Percentiles rank a stretch among this genome's conserved stretches.
phyloP scores from a whole-genome alignment of 2,888 invertebrate species.

The Dicranocentrus wangi region DNA sequence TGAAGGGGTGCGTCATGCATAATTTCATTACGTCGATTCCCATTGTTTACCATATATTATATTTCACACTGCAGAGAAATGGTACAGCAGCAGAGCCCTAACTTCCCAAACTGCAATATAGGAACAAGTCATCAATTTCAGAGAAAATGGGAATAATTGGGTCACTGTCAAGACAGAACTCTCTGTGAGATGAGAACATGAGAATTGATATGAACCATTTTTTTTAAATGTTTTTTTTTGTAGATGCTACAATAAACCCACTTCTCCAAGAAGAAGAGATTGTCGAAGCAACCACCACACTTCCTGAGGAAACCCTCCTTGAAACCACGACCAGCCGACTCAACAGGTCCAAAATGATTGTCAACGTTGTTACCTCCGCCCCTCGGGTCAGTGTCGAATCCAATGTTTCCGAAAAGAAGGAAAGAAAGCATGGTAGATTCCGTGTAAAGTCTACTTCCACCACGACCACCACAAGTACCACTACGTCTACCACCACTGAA shows the following conservation, averaged over 20 bases:
- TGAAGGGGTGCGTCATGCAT: conserved; percentile 15
- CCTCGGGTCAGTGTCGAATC: conserved; percentile 65
- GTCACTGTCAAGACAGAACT: neutral
- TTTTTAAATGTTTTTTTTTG: conserved; percentile 16
- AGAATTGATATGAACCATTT: too few species aligned
- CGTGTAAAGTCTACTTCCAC: conserved; percentile 25
- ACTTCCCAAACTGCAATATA: neutral
- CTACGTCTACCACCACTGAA: conserved; percentile 9
- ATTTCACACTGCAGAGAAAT: neutral
- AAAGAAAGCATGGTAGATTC: neutral
- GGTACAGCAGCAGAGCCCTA: too few species aligned
- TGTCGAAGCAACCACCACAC: conserved; percentile 64
- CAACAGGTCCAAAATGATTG: conserved; percentile 60
- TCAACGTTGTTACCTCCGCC: conserved; percentile 70
- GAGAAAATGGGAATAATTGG: neutral
- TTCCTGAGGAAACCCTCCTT: conserved; percentile 55
- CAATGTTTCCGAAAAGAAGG: conserved; percentile 46
- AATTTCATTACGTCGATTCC: neutral
- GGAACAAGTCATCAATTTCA: neutral
- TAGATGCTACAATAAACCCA: conserved; percentile 58
- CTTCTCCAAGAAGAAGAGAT: conserved; percentile 62
- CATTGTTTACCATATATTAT: conserved; percentile 3
- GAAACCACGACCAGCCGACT: conserved; percentile 57
- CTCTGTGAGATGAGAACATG: neutral
- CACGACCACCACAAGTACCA: neutral